Evolutionary conservation across 2,113 vertebrate species (phyloP), one percentile per base, ranked within the genome.

Genomic region (Xiphophorus couchianus): DNA sequence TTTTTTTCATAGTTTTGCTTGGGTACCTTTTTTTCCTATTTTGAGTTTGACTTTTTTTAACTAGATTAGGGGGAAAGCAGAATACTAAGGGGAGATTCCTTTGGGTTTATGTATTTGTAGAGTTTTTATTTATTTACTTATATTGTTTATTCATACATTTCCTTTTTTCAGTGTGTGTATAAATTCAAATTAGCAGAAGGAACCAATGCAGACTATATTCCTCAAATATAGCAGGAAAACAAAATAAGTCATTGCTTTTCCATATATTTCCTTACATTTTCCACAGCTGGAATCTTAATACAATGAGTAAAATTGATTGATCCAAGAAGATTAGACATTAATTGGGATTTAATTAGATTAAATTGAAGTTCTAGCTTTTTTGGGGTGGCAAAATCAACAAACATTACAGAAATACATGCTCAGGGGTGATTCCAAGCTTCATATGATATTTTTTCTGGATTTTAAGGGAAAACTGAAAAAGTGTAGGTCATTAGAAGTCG

Each of bases 271-370:
- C 31, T 37, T 37, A 37, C 12, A 37, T 37, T 37, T 37, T 37
- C 80, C 70, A 9, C 76, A 77, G 65, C 37, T 17, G 12, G 66
- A 76, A 73, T 80, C 58, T 74, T 86, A 61, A 84, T 85, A 27
- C 61, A 60, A 42, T 70, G 48, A 69, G 27, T 77, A 66, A 31
- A 75, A 33, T 84, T 88, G 80, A 84, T 88, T 81, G 82, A 92
- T 88, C 76, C 82, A 67, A 80, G 82, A 86, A 89, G 85, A 91
- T 87, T 89, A 91, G 75, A 77, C 73, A 87, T 81, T 85, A 86
- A 87, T 86, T 86, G 88, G 83, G 84, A 88, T 94, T 80, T 90
- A 90, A 91, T 87, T 91, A 92, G 90, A 91, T 92, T 92, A 89
- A 88, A 84, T 85, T 44, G 19, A 78, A 58, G 17, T n/a, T 25